Evolutionary conservation across 1,140 invertebrate genomes (phyloP), one percentile per base, ranked within the genome.

Genomic region (Nilaparvata lugens): DNA sequence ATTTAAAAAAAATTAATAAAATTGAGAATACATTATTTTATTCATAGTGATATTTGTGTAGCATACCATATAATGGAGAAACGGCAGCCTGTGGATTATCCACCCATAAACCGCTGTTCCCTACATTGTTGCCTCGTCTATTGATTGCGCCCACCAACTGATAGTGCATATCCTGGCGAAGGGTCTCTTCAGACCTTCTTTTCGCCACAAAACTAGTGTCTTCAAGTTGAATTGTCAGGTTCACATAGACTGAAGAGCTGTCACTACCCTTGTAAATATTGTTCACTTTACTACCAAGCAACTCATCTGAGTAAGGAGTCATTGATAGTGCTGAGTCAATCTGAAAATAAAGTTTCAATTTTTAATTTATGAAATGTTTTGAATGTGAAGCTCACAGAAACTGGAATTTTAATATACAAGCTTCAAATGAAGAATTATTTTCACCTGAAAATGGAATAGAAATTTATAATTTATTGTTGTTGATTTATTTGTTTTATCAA

Each of bases 241-340:
- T 95, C 0, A 93, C 85, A 64, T 86, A 90, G 2, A 93, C 84
- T n/a, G 69, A 70, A 38, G 56, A 60, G 11, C 21, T 54, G 45
- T n/a, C 58, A 48, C n/a, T 56, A 51, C 13, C 83, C 25, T 83
- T 75, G 67, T 91, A 91, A n/a, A 95, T 83, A 4, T 83, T 83
- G 70, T 94, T 93, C 1, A 95, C 80, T 53, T 81, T 79, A 0
- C 86, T 82, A 28, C 87, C 86, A 64, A 94, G 81, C 69, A 91
- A 94, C 63, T 89, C 86, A 67, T 90, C 86, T 0, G 88, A 88
- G 65, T 92, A 89, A 1, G 88, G 88, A 2, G 91, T 93, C 86
- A 93, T 91, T 0, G 87, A 89, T 81, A 93, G 89, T 0, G 89
- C 87, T 2, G 90, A 91, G 71, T 92, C 88, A 66, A 93, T 79